A percentile compares a stretch with the other conserved stretches of the same genome.
Evolutionary conservation across 2,113 vertebrate species (phyloP).

Genomic region (Tachycineta bicolor): DNA sequence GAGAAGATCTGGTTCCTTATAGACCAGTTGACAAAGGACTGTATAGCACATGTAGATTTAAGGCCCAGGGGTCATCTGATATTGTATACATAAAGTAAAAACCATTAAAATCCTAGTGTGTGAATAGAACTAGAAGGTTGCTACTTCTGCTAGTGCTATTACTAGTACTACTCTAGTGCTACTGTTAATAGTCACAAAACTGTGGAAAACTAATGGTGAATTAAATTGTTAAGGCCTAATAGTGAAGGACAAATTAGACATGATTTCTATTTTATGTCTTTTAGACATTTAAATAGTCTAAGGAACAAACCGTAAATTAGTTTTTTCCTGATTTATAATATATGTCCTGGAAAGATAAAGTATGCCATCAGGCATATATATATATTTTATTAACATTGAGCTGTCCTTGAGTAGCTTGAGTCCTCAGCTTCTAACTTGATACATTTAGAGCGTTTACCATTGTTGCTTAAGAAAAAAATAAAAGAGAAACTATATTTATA

Average conservation of each 20-base stretch:
- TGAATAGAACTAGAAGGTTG: background rate
- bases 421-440: background rate
- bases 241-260: background rate
- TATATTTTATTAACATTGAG: background rate
- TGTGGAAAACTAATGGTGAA: background rate
- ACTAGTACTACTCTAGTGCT: background rate
- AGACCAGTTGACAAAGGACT: background rate
- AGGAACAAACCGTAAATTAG: background rate
- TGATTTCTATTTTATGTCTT: background rate
- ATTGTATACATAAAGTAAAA: background rate
- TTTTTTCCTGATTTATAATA: background rate
- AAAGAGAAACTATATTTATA: background rate
- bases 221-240: background rate
- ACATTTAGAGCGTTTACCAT: background rate
- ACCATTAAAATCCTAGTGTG: background rate
- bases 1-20: background rate
- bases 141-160: background rate
- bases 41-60: background rate
- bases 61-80: background rate
- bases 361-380: background rate
- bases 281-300: background rate
- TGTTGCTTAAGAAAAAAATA: background rate
- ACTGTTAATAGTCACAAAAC: background rate
- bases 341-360: background rate
- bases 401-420: background rate